These are phyloP conservation scores for Gymnoscopelus microlampas DNA, from an alignment of 2,797 vertebrate genomes.

Conservation along the genomic window DNA sequence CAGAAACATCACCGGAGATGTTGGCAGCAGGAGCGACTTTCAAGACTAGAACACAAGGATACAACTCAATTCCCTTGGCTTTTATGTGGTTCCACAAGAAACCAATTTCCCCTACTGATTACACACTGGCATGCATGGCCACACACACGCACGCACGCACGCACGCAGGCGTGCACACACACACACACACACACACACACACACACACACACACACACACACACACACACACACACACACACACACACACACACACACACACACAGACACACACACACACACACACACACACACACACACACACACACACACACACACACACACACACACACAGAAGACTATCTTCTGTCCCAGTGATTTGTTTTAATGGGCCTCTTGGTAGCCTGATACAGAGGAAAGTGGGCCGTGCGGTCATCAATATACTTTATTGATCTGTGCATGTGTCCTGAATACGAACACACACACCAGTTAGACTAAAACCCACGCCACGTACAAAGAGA, in stretches of 20 bases:
- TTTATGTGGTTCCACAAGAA: no score
- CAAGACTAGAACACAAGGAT: neutral
- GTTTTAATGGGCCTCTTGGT: neutral
- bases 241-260: neutral
- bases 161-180: conserved; percentile 15
- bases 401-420: neutral
- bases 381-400: conserved; percentile 5
- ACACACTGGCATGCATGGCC: neutral
- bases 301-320: conserved; percentile 1
- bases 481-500: conserved; percentile 52
- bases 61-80: neutral
- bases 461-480: conserved; percentile 35
- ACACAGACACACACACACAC: conserved; percentile 14
- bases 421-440: conserved; percentile 1
- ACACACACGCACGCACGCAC: neutral
- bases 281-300: conserved; percentile 13
- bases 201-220: conserved; percentile 16
- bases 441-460: neutral
- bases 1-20: neutral
- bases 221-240: conserved; percentile 15
- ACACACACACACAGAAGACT: conserved; percentile 1
- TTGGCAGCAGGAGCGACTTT: neutral
- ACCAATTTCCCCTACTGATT: no score
- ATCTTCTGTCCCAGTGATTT: no score
- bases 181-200: neutral